Percentiles rank a stretch among this genome's conserved stretches.
phyloP scores from a whole-genome alignment of 2,113 vertebrate species.

The Rostratula benghalensis region DNA sequence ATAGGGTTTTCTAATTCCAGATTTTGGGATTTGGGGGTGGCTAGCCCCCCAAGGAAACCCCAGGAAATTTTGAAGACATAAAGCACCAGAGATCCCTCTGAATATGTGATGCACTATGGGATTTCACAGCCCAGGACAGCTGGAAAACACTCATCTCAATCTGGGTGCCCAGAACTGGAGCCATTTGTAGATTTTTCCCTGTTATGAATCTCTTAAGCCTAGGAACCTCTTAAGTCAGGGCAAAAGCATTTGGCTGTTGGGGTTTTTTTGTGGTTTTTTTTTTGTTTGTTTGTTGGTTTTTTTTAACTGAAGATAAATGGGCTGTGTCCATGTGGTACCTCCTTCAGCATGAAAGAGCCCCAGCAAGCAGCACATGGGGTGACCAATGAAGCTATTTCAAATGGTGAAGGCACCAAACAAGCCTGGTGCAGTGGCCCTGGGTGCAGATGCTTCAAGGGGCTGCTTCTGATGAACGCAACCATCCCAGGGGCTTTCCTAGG shows the following conservation, averaged over 20 bases:
- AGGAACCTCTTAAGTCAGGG: neutral
- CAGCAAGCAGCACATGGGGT: rapidly evolving
- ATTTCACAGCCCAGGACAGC: neutral
- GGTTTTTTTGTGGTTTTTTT: too few species aligned
- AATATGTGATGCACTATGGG: neutral
- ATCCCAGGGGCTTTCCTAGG: neutral
- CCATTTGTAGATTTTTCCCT: neutral
- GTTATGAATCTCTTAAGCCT: neutral
- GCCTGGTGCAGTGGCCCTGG: rapidly evolving
- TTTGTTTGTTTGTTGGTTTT: neutral
- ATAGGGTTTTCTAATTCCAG: neutral
- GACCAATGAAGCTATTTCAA: neutral
- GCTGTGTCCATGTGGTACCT: neutral
- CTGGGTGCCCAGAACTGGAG: neutral
- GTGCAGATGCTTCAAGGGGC: neutral
- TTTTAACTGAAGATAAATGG: neutral
- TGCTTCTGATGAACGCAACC: neutral
- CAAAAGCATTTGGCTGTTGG: neutral
- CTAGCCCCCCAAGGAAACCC: neutral
- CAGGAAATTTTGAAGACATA: neutral
- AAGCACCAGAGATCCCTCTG: neutral
- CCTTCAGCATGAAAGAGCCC: neutral
- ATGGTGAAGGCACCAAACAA: neutral
- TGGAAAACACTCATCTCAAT: neutral
- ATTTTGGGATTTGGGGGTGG: neutral